Percentiles rank a stretch among this genome's conserved stretches.
These are phyloP conservation scores for Allolobophora icterica DNA, from an alignment of 2,888 invertebrate species.

Conservation along the genomic window DNA sequence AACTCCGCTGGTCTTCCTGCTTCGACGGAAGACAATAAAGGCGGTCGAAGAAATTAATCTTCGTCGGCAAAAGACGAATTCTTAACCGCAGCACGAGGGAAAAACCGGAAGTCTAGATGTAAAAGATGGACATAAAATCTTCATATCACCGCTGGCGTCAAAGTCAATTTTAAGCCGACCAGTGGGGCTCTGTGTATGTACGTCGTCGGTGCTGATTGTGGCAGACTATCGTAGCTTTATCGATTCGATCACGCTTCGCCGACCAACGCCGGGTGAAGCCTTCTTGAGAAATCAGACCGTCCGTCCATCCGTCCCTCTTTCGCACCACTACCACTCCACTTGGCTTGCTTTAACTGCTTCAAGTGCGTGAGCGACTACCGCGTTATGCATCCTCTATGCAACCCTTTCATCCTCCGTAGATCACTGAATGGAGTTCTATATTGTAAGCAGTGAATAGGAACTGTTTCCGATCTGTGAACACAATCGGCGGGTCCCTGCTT, in stretches of 20 bases:
- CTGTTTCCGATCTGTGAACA: background rate
- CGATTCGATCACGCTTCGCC: slow-evolving; percentile 17
- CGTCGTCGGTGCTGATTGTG: no score
- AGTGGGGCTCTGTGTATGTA: background rate
- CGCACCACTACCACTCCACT: background rate
- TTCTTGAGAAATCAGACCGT: background rate
- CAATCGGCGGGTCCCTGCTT: background rate
- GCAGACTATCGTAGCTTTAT: slow-evolving; percentile 4
- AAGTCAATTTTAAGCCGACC: background rate
- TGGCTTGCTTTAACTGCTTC: background rate
- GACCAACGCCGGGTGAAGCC: background rate
- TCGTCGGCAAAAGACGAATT: background rate
- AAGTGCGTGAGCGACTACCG: background rate
- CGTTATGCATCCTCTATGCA: background rate
- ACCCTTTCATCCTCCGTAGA: background rate
- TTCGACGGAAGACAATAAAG: background rate
- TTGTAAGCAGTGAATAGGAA: background rate
- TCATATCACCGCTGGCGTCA: background rate
- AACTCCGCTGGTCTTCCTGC: background rate
- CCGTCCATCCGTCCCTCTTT: no score
- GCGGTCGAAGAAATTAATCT: background rate
- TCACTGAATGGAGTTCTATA: background rate
- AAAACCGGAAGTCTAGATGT: background rate
- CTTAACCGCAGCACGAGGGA: background rate
- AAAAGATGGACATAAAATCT: background rate